phyloP scores from a whole-genome alignment of 2,797 vertebrate species.

The Girardinus metallicus region DNA sequence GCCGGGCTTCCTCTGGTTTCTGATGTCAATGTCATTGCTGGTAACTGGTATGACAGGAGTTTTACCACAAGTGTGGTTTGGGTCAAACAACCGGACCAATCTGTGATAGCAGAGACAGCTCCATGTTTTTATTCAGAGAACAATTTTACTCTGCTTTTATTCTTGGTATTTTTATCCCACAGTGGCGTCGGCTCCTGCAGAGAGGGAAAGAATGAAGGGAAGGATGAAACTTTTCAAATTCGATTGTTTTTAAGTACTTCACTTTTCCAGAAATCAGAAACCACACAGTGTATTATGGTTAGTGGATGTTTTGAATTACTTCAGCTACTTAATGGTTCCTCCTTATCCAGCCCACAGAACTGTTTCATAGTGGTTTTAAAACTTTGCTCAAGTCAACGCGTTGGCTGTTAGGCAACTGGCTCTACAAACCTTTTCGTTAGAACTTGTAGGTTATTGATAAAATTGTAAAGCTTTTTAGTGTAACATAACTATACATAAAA shows the following conservation, averaged over 20 bases:
- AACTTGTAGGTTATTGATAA: slow-evolving; percentile 23
- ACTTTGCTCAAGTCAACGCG: slow-evolving; percentile 73
- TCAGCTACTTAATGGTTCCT: slow-evolving; percentile 77
- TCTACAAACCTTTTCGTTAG: slow-evolving; percentile 46
- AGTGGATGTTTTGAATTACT: slow-evolving; percentile 79
- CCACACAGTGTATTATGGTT: slow-evolving; percentile 76
- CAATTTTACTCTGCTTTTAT: slow-evolving; percentile 28
- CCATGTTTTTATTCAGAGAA: slow-evolving; percentile 22
- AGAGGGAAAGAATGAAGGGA: slow-evolving; percentile 55
- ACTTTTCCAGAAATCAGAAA: slow-evolving; percentile 81
- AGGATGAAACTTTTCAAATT: slow-evolving; percentile 66
- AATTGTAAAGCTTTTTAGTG: slow-evolving; percentile 21
- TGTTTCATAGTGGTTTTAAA: slow-evolving; percentile 75
- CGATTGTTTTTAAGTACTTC: slow-evolving; percentile 75
- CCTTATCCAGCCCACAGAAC: slow-evolving; percentile 71
- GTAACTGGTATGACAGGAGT: slow-evolving; percentile 70
- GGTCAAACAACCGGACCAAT: slow-evolving; percentile 70
- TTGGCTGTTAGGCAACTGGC: slow-evolving; percentile 73
- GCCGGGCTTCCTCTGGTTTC: slow-evolving; percentile 79
- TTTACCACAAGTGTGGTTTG: slow-evolving; percentile 69
- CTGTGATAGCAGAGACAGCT: slow-evolving; percentile 59
- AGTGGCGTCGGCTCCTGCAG: slow-evolving; percentile 58
- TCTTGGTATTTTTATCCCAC: slow-evolving; percentile 53
- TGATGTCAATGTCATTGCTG: slow-evolving; percentile 81
- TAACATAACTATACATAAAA: slow-evolving; percentile 9